Evolutionary conservation across 2,797 vertebrate species (phyloP).

Genomic region (Cygnus olor): DNA sequence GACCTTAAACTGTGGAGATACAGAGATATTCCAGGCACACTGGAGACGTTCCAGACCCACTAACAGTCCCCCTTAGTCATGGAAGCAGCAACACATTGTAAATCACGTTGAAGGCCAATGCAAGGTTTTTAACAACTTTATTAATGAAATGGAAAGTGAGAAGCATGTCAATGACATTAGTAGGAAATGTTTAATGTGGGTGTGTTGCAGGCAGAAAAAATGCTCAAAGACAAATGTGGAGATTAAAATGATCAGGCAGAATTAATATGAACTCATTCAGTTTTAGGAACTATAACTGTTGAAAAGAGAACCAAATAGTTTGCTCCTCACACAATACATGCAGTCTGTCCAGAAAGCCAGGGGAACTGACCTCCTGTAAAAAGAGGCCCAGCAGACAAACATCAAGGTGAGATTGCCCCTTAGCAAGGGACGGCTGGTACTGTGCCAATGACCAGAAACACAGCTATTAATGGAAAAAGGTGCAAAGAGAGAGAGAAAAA

Average conservation of each 20-base stretch:
- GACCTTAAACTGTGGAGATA: neutral
- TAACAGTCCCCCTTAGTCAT: neutral
- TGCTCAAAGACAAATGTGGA: neutral
- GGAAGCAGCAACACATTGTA: neutral
- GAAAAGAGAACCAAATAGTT: neutral
- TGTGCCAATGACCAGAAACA: neutral
- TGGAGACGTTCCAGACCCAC: neutral
- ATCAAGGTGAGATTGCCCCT: neutral
- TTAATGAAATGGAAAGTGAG: conserved; percentile 34
- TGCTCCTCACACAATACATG: neutral
- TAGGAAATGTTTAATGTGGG: neutral
- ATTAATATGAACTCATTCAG: neutral
- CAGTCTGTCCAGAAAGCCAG: neutral
- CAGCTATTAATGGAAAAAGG: neutral
- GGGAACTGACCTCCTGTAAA: neutral
- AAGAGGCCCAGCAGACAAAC: neutral
- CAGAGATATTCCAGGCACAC: neutral
- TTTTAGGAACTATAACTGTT: neutral
- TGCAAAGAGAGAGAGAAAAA: neutral
- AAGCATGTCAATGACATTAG: neutral
- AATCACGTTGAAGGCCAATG: neutral
- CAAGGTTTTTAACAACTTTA: conserved; percentile 29
- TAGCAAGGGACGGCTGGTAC: neutral
- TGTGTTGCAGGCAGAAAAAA: neutral
- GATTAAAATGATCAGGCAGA: neutral